Base-by-base conservation (phyloP, 1,140 invertebrate species). In the Gonatopus flavifemur region DNA sequence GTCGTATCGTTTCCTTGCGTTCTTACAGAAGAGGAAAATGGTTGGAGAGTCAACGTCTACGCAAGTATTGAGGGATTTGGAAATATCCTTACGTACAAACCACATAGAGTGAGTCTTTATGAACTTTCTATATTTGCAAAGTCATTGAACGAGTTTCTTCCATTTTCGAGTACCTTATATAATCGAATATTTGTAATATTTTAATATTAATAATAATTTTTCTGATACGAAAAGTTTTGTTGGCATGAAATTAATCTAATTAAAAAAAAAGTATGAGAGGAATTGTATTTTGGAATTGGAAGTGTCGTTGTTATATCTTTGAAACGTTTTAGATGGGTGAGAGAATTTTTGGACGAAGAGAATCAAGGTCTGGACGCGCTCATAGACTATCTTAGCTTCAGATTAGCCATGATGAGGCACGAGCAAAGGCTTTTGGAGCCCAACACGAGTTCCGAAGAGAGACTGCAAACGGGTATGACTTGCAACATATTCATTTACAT, bases 61-160 rank as follows among this genome's bases (percentile, higher is more conserved):
- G 18, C 95, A 98, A 84, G 94, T 98, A 51, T 81, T 99, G 21
- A 84, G 96, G 67, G 96, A 99, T 81, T 82, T 99, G 60, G 96
- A 99, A 82, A 99, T 98, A 68, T 99, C 97, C 8, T 80, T 99
- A 45, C 84, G 97, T 62, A 99, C 97, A 35, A 99, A 99, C 82
- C 93, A 97, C 74, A 99, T 99, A 68, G 96, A 99, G 93, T 96
- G 82, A 88, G 90, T 83, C 55, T 12, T 7, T 6, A 28, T 7
- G 12, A 37, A 15, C 2, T 37, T 19, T n/a, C n/a, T n/a, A n/a
- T n/a, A n/a, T n/a, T n/a, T n/a, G n/a, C n/a, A n/a, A n/a, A n/a
- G n/a, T n/a, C n/a, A n/a, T n/a, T n/a, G n/a, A n/a, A n/a, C n/a
- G n/a, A n/a, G n/a, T n/a, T n/a, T n/a, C n/a, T n/a, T n/a, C n/a